Evolutionary conservation across 2,113 vertebrate species (phyloP).

Genomic region (Megaceryle torquata): DNA sequence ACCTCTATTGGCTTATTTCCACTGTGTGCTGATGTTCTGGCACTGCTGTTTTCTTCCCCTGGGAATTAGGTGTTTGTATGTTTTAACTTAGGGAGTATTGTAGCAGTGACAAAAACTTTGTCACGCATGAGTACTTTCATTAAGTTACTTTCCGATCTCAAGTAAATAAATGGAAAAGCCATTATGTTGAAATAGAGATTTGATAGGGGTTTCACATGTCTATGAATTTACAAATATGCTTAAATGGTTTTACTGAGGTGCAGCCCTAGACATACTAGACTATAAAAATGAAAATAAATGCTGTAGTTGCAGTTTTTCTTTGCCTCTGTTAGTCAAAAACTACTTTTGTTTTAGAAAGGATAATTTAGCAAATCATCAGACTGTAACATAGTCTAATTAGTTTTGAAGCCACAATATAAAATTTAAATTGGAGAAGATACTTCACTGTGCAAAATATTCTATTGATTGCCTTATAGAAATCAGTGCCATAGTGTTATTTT

Average conservation of each 20-base stretch:
- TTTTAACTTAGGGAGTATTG: not conserved
- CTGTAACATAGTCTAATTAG: constrained; percentile 9
- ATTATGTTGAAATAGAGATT: not conserved
- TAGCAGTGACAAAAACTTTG: not conserved
- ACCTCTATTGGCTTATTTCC: constrained; percentile 63
- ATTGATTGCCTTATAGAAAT: not conserved
- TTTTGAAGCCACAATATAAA: constrained; percentile 14
- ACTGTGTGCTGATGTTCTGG: not conserved
- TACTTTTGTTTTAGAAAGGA: constrained; percentile 5
- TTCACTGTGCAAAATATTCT: not conserved
- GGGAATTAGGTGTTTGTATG: not conserved
- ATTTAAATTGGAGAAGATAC: constrained; percentile 3
- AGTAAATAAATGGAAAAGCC: not conserved
- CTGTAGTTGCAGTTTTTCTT: not conserved
- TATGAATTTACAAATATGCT: not conserved
- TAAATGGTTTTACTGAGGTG: not conserved
- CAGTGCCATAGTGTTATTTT: not conserved
- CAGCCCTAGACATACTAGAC: fast-evolving
- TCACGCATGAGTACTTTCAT: not conserved
- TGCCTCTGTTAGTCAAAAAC: constrained; percentile 14
- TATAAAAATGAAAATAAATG: constrained; percentile 11
- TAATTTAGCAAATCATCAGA: constrained; percentile 2
- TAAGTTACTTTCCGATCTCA: not conserved
- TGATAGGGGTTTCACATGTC: not conserved
- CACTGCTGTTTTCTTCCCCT: not conserved